Evolutionary conservation across 1,140 invertebrate species (phyloP), one percentile per base, ranked within the genome.

Genomic region (Caenorhabditis brenneri): DNA sequence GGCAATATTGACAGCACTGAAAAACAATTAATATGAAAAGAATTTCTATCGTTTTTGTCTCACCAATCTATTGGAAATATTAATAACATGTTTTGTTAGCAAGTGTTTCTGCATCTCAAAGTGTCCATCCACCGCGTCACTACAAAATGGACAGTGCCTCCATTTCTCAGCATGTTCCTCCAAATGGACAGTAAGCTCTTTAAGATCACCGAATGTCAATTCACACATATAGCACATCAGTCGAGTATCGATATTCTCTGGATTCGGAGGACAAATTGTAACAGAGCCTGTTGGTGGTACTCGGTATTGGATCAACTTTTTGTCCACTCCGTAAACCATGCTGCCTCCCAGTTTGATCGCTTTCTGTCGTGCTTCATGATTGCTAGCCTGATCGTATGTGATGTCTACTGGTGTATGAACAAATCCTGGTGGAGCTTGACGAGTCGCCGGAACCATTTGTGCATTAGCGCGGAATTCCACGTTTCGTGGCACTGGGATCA

Each of bases 201-300:
- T n/a, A 22, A 33, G 2, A 2, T 31, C 19, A 4, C 10, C 65
- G n/a, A 46, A 74, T 4, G 65, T 74, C 22, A 74, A 15, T 24
- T 74, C 65, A 42, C 65, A 74, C 0, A 74, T n/a, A 24, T 74
- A 74, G 10, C 65, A 74, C 65, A 74, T 74, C 0, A 74, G n/a
- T 24, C 65, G 19, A 15, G 36, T 31, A 42, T 74, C 65, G 15
- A 74, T 31, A 24, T 24, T 74, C 12, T 24, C 7, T 1, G 6
- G 1, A 22, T 74, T 15, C 36, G 65, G 36, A 2, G 36, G 33
- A 16, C 36, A 42, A 2, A 74, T 12, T 0, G 36, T 22, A 0
- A 74, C 6, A 15, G 60, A 65, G n/a, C 22, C 22, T 6, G 36
- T 16, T 4, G 60, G 60, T 27, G 16, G 5, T 12, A 36, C 33